phyloP scores from a whole-genome alignment of 2,888 invertebrate genomes.

The Eristalinus aeneus region DNA sequence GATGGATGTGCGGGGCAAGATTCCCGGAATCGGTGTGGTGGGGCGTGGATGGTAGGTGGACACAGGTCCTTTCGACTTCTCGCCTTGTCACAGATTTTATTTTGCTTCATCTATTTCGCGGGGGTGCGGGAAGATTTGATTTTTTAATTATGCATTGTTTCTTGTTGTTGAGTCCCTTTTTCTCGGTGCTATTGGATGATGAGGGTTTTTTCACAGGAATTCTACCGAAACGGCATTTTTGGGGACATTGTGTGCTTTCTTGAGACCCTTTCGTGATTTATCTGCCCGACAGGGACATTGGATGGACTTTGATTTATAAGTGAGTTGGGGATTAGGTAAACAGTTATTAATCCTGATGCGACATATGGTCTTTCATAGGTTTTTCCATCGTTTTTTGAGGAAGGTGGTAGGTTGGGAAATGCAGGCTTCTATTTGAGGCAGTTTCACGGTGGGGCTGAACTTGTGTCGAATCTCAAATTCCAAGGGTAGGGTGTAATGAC shows the following conservation, averaged over 20 bases:
- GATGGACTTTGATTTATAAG: slow-evolving; percentile 35
- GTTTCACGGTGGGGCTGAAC: no score
- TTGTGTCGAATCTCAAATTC: no score
- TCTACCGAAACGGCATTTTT: background rate
- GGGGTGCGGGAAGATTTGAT: slow-evolving; percentile 44
- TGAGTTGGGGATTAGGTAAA: background rate
- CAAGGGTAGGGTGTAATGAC: no score
- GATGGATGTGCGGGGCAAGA: background rate
- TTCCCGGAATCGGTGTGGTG: background rate
- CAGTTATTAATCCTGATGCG: background rate
- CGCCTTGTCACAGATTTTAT: slow-evolving; percentile 14
- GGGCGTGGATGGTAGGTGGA: background rate
- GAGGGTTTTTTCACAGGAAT: background rate
- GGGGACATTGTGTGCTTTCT: background rate
- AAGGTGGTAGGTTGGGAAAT: no score
- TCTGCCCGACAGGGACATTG: slow-evolving; percentile 15
- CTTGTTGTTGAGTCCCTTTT: slow-evolving; percentile 29
- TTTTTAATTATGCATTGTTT: slow-evolving; percentile 58
- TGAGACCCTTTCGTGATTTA: slow-evolving; percentile 6
- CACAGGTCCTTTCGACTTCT: background rate
- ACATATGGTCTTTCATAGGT: background rate
- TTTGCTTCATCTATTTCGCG: slow-evolving; percentile 46
- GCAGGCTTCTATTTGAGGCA: no score
- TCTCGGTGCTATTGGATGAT: background rate
- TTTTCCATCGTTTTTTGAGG: background rate